Base-by-base conservation (phyloP, 2,113 vertebrate genomes). In the Pseudorhombus dupliciocellatus region DNA sequence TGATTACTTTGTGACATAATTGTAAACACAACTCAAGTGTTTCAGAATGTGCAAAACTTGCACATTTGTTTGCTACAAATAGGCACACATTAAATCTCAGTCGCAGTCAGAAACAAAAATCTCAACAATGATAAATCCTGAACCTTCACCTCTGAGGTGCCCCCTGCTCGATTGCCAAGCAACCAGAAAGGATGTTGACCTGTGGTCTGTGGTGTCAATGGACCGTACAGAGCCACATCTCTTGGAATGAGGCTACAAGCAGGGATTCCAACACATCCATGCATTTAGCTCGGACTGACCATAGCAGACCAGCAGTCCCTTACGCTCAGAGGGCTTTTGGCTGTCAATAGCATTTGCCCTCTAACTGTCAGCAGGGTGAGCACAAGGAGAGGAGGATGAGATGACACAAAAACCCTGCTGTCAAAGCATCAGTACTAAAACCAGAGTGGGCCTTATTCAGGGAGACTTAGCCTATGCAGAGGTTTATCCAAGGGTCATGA, bases 161-260 rank as follows among this genome's bases (percentile, higher is more conserved):
- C 46, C 80, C 55, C 59, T 28, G 68, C 51, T 59, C 57, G 34
- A 82, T 89, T 90, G 69, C 89, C 79, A 78, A 69, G 88, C 70
- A 88, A 90, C 91, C 31, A 54, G 40, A 68, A 66, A 74, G 40
- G 82, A 68, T 73, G 53, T 34, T 89, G 86, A 89, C 89, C 89
- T 81, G 66, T 34, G 68, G 60, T 66, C 82, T 37, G 16, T 1
- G 22, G 48, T 55, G 67, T 78, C 84, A 73, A 22, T 48, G 44
- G 77, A 66, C 24, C 62, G 61, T 72, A 51, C n/a, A 34, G 81
- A 87, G 53, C 57, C 26, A 62, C 59, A 25, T 55, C 15, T 54
- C 66, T 66, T 53, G 22, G 42, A 73, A 60, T 58, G 40, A 48
- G 37, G 55, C 46, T 46, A 37, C 63, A 78, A 80, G 74, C 69